Percentiles rank a stretch among this genome's conserved stretches.
Conservation (phyloP, 2,888 invertebrate genomes). For the Napeogenes sylphis region DNA sequence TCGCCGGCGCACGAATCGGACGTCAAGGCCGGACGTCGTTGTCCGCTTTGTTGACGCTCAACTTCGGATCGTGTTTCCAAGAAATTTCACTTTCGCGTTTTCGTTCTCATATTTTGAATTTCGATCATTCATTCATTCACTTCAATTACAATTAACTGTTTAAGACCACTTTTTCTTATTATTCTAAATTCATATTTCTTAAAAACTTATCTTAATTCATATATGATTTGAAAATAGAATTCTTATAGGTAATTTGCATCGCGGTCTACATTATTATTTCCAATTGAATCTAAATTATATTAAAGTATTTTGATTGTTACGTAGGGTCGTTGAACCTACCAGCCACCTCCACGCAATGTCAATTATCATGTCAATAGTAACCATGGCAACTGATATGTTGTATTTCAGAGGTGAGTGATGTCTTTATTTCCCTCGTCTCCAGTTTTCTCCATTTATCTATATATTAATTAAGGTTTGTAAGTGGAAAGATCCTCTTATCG, state of each 20-base stretch:
- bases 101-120: conserved; percentile 1
- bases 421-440: no score
- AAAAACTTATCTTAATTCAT: no score
- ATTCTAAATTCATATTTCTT: no score
- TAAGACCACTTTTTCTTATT: no score
- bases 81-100: conserved; percentile 36
- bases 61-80: conserved; percentile 28
- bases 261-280: neutral
- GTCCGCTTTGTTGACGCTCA: conserved; percentile 37
- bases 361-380: neutral
- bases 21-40: conserved; percentile 63
- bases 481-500: no score
- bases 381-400: neutral
- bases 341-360: conserved; percentile 4
- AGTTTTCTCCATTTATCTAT: no score
- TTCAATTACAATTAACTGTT: no score
- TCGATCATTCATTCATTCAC: neutral
- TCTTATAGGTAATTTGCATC: no score
- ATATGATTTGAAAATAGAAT: no score
- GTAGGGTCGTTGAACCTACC: conserved; percentile 4
- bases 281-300: neutral
- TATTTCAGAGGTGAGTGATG: no score
- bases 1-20: conserved; percentile 56
- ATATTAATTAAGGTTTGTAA: no score
- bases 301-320: neutral